Evolutionary conservation across 2,797 vertebrate species (phyloP).

Genomic region (Miopithecus talapoin): DNA sequence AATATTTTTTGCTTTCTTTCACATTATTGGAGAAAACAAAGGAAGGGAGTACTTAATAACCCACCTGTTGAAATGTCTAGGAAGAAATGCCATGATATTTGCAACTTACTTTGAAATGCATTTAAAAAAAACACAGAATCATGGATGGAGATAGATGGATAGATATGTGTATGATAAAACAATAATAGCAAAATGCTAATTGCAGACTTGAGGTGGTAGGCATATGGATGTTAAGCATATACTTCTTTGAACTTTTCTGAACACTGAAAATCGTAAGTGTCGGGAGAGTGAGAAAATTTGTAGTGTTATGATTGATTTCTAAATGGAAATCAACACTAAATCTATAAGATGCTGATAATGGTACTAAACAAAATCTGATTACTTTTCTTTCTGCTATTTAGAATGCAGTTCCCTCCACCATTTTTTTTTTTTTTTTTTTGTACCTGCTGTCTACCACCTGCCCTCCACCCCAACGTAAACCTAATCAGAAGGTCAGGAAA

Average conservation of each 20-base stretch:
- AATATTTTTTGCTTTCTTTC: background rate
- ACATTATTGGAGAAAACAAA: slow-evolving; percentile 2
- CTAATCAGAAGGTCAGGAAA: slow-evolving; percentile 63
- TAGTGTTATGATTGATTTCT: background rate
- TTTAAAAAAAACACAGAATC: rapidly evolving
- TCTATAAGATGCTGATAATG: background rate
- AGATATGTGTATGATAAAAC: background rate
- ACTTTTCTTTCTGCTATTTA: background rate
- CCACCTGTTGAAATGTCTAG: background rate
- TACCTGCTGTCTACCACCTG: background rate
- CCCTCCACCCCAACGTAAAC: slow-evolving; percentile 17
- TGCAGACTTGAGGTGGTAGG: background rate
- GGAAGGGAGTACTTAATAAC: background rate
- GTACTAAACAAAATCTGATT: background rate
- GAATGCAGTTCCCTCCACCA: background rate
- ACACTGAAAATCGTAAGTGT: background rate
- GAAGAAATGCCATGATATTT: background rate
- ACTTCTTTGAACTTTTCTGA: background rate
- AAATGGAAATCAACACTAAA: background rate
- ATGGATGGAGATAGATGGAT: background rate
- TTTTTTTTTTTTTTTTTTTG: background rate
- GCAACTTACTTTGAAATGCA: background rate
- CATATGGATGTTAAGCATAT: background rate
- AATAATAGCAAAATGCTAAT: background rate
- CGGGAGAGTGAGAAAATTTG: background rate